Conservation (phyloP, 2,888 invertebrate genomes). For the Drosophila austrosaltans region DNA sequence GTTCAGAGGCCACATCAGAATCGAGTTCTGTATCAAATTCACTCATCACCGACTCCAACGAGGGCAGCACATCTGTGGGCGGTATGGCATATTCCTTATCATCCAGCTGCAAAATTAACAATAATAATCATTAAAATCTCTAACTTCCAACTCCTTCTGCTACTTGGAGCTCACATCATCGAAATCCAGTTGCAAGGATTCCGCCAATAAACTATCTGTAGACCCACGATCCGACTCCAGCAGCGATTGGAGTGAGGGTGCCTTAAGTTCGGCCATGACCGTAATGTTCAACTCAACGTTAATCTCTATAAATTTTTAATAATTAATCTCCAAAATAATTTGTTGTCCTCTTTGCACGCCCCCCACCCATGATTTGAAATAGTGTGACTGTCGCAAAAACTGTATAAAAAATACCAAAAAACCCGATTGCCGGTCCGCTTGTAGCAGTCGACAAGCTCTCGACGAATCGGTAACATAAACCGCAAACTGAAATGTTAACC, state of each 20-base stretch:
- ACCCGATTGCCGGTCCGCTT: too few species aligned
- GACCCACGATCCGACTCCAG: constrained; percentile 87
- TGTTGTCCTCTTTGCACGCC: not conserved
- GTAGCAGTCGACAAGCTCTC: too few species aligned
- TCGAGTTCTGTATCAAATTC: constrained; percentile 86
- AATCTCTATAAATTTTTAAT: not conserved
- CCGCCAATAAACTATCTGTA: constrained; percentile 86
- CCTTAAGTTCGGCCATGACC: constrained; percentile 82
- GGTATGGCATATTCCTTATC: constrained; percentile 92
- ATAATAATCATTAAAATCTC: not conserved
- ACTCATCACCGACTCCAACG: constrained; percentile 92
- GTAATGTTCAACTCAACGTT: constrained; percentile 9
- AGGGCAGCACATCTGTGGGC: constrained; percentile 89
- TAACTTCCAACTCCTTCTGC: constrained; percentile 13
- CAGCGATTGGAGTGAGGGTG: constrained; percentile 85
- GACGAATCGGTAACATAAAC: too few species aligned
- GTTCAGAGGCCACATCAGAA: constrained; percentile 85
- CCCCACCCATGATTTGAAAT: not conserved
- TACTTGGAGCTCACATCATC: constrained; percentile 86
- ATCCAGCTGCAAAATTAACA: constrained; percentile 86
- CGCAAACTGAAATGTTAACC: too few species aligned
- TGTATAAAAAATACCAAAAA: not conserved
- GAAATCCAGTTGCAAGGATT: constrained; percentile 87
- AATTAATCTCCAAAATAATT: not conserved
- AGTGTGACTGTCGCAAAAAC: not conserved